Base-by-base conservation (phyloP, 2,113 vertebrate genomes). In the Hippocampus guttulatus region DNA sequence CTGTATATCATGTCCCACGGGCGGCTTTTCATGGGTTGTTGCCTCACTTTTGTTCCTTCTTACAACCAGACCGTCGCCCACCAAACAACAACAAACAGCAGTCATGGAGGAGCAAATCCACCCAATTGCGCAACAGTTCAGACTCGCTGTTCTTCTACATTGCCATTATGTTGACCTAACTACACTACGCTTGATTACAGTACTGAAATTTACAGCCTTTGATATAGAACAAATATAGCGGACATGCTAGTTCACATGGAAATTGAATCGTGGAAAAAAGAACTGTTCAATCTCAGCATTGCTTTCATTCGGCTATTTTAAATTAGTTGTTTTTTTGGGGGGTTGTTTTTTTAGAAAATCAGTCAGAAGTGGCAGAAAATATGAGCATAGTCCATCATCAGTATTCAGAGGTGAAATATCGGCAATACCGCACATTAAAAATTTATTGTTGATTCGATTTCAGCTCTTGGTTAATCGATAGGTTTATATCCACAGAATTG, bases 1-100 rank as follows among this genome's bases (percentile, higher is more conserved):
- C 25, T 27, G 25, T 27, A 30, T 33, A 30, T 30, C 58, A 60
- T 23, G 62, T 75, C 49, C 54, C 68, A 75, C 69, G 25, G 52
- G 27, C 72, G 70, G 75, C 78, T 77, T 80, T 81, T 81, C 81
- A 85, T 70, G 73, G 75, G 71, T 68, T 77, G 69, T 16, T 81
- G 60, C 51, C 69, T 78, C 70, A 49, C 67, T 78, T 68, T 64
- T 74, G 70, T 10, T 69, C 70, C 55, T 16, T 69, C 45, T 71
- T 41, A 64, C 70, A 74, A 49, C 30, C 41, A 51, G 54, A 75
- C 71, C 75, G 68, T 3, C 2, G 66, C 43, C 49, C 67, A 38
- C 72, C 83, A 64, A 41, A 71, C 69, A 33, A 67, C 68, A 77
- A 68, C 68, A 77, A 67, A 75, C 60, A 2, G 61, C 71, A 47